Evolutionary conservation across 2,888 invertebrate genomes (phyloP).

Genomic region (Aporophyla lueneburgensis): DNA sequence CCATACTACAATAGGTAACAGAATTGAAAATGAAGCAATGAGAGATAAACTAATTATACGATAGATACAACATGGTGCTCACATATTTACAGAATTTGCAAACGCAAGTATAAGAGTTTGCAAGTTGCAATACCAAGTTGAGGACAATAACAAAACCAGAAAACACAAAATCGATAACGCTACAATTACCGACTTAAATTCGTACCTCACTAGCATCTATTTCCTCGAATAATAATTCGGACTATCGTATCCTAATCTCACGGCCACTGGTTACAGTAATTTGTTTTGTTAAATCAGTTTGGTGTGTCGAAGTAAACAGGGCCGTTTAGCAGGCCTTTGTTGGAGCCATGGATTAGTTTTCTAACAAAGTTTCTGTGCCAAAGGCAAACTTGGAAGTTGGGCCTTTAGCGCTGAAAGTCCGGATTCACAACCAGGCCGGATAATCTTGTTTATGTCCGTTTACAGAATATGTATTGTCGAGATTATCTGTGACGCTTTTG

Average conservation of each 20-base stretch:
- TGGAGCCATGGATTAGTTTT: conserved; percentile 63
- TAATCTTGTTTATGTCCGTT: conserved; percentile 51
- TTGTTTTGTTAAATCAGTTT: conserved; percentile 62
- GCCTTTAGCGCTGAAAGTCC: conserved; percentile 47
- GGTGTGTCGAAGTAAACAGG: conserved; percentile 55
- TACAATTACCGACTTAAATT: neutral
- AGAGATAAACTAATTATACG: too few species aligned
- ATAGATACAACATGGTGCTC: too few species aligned
- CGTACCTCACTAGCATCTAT: neutral
- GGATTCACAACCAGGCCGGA: conserved; percentile 45
- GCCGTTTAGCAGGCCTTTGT: conserved; percentile 49
- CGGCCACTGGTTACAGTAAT: conserved; percentile 50
- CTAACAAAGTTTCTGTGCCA: conserved; percentile 64
- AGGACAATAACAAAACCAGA: too few species aligned
- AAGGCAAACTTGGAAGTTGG: conserved; percentile 22
- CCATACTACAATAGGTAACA: too few species aligned
- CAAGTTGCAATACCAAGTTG: too few species aligned
- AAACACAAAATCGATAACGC: neutral
- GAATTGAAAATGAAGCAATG: too few species aligned
- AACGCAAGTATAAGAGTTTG: too few species aligned
- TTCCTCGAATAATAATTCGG: neutral
- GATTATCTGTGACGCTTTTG: conserved; percentile 31
- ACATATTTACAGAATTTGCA: too few species aligned
- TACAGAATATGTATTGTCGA: conserved; percentile 24
- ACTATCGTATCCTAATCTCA: conserved; percentile 42